Evolutionary conservation across 2,797 vertebrate species (phyloP).

Genomic region (Anabacerthia variegaticeps): DNA sequence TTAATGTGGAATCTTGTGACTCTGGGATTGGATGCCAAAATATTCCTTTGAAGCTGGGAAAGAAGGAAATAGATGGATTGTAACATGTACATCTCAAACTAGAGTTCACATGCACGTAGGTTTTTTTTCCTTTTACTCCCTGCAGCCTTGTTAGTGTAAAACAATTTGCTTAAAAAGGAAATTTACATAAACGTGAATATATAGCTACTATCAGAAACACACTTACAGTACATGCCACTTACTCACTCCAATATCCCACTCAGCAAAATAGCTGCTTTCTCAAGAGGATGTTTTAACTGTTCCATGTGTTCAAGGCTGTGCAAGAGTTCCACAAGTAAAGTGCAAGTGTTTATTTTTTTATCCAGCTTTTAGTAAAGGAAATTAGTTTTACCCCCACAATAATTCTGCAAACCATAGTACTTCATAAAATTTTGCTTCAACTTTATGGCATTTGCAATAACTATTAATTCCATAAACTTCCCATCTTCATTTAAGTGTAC

Average conservation of each 20-base stretch:
- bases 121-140: background rate
- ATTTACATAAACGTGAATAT: background rate
- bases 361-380: background rate
- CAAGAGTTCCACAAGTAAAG: background rate
- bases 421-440: background rate
- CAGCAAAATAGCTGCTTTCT: background rate
- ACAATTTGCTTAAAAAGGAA: background rate
- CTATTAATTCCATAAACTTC: background rate
- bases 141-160: background rate
- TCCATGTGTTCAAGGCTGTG: background rate
- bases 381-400: background rate
- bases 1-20: constrained; percentile 87
- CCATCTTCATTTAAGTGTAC: background rate
- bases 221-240: background rate
- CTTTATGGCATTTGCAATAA: background rate
- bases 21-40: constrained; percentile 85
- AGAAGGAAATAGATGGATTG: constrained; percentile 31
- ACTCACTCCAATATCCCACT: background rate
- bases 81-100: background rate
- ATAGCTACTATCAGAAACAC: background rate
- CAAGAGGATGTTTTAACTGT: background rate
- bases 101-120: background rate
- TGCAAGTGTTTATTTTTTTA: background rate
- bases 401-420: background rate
- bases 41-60: constrained; percentile 83